phyloP scores from a whole-genome alignment of 2,888 invertebrate genomes.

The Epistrophella euchroma region DNA sequence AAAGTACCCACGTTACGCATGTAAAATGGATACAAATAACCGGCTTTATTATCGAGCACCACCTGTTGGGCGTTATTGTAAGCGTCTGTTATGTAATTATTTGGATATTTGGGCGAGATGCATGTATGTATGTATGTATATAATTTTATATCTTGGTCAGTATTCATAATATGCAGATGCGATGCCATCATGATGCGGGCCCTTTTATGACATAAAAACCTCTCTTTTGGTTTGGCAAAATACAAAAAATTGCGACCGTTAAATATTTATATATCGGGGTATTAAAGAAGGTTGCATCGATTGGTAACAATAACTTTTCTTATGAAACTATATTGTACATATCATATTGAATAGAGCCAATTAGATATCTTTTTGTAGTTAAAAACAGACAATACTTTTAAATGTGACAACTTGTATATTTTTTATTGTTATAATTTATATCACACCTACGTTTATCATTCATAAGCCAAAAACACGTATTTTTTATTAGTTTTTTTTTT shows the following conservation, averaged over 20 bases:
- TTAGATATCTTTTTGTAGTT: constrained; percentile 13
- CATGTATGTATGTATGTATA: not conserved
- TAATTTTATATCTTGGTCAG: constrained; percentile 27
- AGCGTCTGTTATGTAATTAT: constrained; percentile 64
- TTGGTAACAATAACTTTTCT: constrained; percentile 14
- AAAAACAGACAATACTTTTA: not conserved
- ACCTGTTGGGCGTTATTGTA: constrained; percentile 55
- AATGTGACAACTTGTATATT: constrained; percentile 21
- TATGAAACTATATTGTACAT: constrained; percentile 30
- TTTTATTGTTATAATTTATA: constrained; percentile 7
- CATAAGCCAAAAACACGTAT: constrained; percentile 12
- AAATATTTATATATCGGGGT: constrained; percentile 1
- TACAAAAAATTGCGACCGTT: constrained; percentile 10
- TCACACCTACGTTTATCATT: constrained; percentile 30
- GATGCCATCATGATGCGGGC: constrained; percentile 22
- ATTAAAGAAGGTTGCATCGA: not conserved
- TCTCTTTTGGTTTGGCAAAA: constrained; percentile 14
- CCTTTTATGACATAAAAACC: constrained; percentile 32
- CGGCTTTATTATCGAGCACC: constrained; percentile 48
- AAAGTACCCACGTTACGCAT: not conserved
- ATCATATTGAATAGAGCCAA: constrained; percentile 22
- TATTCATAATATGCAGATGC: constrained; percentile 63
- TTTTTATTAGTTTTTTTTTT: not conserved
- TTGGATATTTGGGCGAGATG: constrained; percentile 33
- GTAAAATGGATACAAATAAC: constrained; percentile 40